phyloP scores from a whole-genome alignment of 2,797 vertebrate species.

The Syngnathus rostellatus region DNA sequence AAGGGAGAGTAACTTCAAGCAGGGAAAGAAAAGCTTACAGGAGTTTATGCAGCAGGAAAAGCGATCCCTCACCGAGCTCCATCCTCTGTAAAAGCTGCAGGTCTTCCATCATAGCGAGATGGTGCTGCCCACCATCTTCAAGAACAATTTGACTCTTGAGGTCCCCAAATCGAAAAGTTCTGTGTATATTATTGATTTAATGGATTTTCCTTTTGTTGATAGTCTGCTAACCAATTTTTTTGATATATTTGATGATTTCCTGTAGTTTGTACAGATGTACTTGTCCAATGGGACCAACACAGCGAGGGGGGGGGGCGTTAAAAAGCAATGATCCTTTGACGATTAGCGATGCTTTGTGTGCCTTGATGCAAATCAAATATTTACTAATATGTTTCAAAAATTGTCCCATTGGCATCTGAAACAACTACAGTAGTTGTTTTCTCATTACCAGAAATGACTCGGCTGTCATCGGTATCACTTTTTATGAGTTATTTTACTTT shows the following conservation, averaged over 20 bases:
- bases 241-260: conserved; percentile 33
- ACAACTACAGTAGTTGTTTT: conserved; percentile 33
- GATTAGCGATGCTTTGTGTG: conserved; percentile 72
- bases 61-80: conserved; percentile 58
- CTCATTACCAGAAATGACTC: conserved; percentile 37
- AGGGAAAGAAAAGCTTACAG: conserved; percentile 63
- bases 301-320: conserved; percentile 40
- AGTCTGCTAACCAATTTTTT: conserved; percentile 43
- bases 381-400: conserved; percentile 47
- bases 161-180: conserved; percentile 38
- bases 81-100: conserved; percentile 61
- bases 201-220: conserved; percentile 53
- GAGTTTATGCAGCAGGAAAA: conserved; percentile 62
- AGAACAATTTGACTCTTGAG: conserved; percentile 40
- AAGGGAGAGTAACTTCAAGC: conserved; percentile 69
- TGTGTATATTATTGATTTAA: conserved; percentile 69
- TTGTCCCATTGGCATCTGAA: conserved; percentile 61
- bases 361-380: conserved; percentile 72
- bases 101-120: conserved; percentile 41
- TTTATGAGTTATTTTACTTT: conserved; percentile 43
- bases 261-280: conserved; percentile 68
- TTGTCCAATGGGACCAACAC: conserved; percentile 74
- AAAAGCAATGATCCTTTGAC: conserved; percentile 50
- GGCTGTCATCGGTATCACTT: conserved; percentile 41
- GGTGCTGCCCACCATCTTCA: conserved; percentile 41